phyloP scores from a whole-genome alignment of 53 echinoderm and acorn worm genomes.

The Mesocentrotus franciscanus region DNA sequence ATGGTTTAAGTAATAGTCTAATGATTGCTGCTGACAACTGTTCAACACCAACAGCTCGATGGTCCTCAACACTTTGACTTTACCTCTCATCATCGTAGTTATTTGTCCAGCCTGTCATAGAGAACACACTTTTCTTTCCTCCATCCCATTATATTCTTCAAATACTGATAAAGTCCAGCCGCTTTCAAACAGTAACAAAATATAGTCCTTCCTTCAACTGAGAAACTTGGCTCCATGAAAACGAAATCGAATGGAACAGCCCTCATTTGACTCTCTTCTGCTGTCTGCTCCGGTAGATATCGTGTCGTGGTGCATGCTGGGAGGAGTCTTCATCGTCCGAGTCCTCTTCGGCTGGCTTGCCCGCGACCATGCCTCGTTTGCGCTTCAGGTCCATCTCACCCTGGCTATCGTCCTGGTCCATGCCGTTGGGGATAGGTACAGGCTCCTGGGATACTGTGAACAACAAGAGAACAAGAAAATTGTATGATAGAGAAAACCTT shows the following conservation, averaged over 20 bases:
- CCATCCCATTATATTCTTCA: background rate
- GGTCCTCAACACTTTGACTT: background rate
- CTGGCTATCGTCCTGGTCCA: slow-evolving; percentile 35
- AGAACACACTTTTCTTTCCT: background rate
- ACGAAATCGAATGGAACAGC: background rate
- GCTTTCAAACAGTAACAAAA: background rate
- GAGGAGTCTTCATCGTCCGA: slow-evolving; percentile 90
- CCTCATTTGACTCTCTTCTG: slow-evolving; percentile 90
- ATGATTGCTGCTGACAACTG: background rate
- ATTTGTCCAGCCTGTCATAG: background rate
- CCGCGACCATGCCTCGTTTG: slow-evolving; percentile 71
- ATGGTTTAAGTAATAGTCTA: background rate
- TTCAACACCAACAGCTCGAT: background rate
- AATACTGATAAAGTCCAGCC: background rate
- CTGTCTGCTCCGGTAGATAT: slow-evolving; percentile 95
- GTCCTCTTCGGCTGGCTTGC: slow-evolving; percentile 72
- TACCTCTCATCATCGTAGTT: background rate
- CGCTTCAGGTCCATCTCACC: slow-evolving; percentile 70
- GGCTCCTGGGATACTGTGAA: slow-evolving; percentile 45
- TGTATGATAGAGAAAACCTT: background rate
- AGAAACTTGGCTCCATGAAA: background rate
- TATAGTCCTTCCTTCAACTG: background rate
- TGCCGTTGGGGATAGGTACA: slow-evolving; percentile 39
- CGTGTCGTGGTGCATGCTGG: slow-evolving; percentile 87
- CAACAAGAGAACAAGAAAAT: background rate